Base-by-base conservation (phyloP, 1,140 invertebrate genomes). In the Drosophila pseudoananassae region DNA sequence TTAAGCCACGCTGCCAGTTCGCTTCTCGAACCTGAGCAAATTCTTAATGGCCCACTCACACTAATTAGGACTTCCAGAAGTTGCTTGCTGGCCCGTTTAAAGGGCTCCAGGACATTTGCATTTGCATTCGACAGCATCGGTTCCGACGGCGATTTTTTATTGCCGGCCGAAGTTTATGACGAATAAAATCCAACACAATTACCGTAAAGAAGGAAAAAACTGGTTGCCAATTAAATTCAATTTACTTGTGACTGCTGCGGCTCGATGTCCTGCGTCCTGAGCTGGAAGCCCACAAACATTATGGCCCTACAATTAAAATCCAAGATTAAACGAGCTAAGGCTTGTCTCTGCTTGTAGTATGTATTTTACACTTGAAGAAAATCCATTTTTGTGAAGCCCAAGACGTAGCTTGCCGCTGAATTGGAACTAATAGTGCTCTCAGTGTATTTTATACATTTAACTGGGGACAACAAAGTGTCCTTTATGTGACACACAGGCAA, bases 241-340 rank as follows among this genome's bases (percentile, higher is more conserved):
- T 87, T 87, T 63, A 87, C 83, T 88, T 83, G 61, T 52, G 68
- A 76, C 78, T 72, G 70, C 71, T 87, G 54, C 57, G 60, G 68
- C 68, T 46, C 43, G 55, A 49, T 55, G 43, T 76, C 43, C 45
- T 49, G 36, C 3, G 9, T 5, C 25, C 25, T 27, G 20, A 51
- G 31, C 15, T 43, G 27, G 29, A 12, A 43, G 70, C 27, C 36
- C 49, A 43, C 43, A 56, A 74, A 78, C 76, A 54, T 79, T 87
- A 87, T 88, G 76, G 72, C 71, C 78, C 29, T 56, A 76, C 83
- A 88, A 88, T 87, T 87, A 87, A 87, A 87, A 88, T 79, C 76
- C 70, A 73, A 79, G 83, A 88, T 83, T 83, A 88, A 87, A 88
- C 78, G 63, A 83, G 75, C 83, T 56, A 53, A 51, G 56, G 55